Percentiles rank a stretch among this genome's conserved stretches.
Evolutionary conservation across 2,888 invertebrate genomes (phyloP).

Genomic region (Augochlorella aurata): DNA sequence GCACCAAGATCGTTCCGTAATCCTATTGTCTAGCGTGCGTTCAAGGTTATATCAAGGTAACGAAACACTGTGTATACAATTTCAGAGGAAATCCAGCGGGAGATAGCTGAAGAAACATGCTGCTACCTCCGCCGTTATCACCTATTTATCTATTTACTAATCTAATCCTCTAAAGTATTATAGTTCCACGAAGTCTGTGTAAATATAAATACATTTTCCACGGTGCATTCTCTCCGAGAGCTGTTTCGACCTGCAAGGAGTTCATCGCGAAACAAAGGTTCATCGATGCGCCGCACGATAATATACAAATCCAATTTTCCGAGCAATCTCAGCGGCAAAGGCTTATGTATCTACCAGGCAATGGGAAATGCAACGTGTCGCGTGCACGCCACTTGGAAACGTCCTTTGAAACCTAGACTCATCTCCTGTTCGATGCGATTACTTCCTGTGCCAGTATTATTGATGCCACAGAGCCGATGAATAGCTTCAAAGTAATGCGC

Average conservation of each 20-base stretch:
- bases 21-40: no score
- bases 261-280: neutral
- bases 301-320: constrained; percentile 10
- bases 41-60: no score
- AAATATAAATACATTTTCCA: no score
- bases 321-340: neutral
- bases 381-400: constrained; percentile 18
- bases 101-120: no score
- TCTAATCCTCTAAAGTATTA: no score
- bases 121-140: no score
- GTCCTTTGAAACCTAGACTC: neutral
- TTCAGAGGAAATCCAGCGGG: no score
- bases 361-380: neutral
- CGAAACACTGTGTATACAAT: no score
- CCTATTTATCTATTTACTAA: no score
- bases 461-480: constrained; percentile 2
- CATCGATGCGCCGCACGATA: neutral
- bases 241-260: neutral
- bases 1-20: no score
- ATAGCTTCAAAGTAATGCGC: constrained; percentile 17
- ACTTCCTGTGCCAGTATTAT: constrained; percentile 41
- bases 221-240: neutral
- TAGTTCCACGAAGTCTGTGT: no score
- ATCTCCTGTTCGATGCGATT: constrained; percentile 35
- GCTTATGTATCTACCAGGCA: neutral